phyloP scores from a whole-genome alignment of 2,888 invertebrate species.

The Drosophila rellima region DNA sequence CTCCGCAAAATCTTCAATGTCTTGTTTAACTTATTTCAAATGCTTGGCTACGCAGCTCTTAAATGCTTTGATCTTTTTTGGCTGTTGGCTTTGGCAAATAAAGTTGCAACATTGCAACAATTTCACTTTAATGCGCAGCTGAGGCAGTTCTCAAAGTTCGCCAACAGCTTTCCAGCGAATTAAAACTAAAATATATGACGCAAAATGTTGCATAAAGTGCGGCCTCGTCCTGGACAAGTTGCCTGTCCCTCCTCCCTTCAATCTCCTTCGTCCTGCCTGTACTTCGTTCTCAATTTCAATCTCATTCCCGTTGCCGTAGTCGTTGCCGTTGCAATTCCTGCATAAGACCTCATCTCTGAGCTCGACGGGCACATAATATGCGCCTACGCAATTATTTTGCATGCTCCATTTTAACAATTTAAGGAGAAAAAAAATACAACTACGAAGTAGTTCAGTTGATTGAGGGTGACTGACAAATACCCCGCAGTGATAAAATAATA shows the following conservation, averaged over 20 bases:
- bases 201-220: conserved; percentile 55
- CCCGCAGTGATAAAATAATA: conserved; percentile 24
- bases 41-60: not conserved
- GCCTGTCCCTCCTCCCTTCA: not conserved
- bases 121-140: conserved; percentile 49
- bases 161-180: conserved; percentile 51
- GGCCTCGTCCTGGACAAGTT: conserved; percentile 27
- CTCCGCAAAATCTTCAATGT: not conserved
- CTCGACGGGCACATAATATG: conserved; percentile 41
- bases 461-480: not conserved
- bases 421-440: conserved; percentile 19
- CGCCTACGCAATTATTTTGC: conserved; percentile 74
- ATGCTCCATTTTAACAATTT: conserved; percentile 76
- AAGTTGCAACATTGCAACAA: conserved; percentile 46
- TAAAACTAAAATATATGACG: conserved; percentile 54
- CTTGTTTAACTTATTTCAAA: not conserved
- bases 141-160: conserved; percentile 28
- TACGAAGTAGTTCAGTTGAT: not conserved
- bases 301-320: conserved; percentile 6
- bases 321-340: not conserved
- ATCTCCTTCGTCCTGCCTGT: not conserved
- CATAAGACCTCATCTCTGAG: conserved; percentile 10
- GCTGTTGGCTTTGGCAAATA: conserved; percentile 6
- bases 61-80: conserved; percentile 5
- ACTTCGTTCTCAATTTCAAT: conserved; percentile 6